Evolutionary conservation across 1,140 invertebrate genomes (phyloP).

Genomic region (Amyelois transitella): DNA sequence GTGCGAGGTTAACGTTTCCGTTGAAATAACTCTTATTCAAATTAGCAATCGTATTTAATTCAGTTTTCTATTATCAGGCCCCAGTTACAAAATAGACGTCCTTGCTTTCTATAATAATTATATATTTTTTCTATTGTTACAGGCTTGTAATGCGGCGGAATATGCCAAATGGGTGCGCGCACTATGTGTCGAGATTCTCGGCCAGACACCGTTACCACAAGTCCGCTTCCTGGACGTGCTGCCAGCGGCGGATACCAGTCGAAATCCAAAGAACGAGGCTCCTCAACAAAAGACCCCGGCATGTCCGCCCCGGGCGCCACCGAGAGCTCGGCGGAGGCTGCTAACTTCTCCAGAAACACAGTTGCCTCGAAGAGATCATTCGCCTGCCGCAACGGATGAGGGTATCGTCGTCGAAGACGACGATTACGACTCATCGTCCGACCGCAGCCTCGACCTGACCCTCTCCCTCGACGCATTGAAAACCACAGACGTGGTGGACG

Average conservation of each 20-base stretch:
- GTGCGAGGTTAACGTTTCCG: constrained; percentile 1
- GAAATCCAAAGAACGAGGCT: constrained; percentile 51
- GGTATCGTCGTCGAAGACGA: constrained; percentile 72
- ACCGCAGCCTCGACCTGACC: constrained; percentile 65
- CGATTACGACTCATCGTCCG: constrained; percentile 72
- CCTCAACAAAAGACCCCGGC: constrained; percentile 37
- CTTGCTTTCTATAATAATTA: constrained; percentile 2
- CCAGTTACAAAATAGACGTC: constrained; percentile 1
- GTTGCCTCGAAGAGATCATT: constrained; percentile 54
- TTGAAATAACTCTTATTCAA: constrained; percentile 8
- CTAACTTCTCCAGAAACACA: constrained; percentile 54
- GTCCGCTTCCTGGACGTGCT: constrained; percentile 64
- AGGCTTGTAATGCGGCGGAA: constrained; percentile 69
- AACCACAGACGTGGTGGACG: constrained; percentile 52
- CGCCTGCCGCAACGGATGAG: constrained; percentile 65
- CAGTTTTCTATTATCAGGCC: constrained; percentile 9
- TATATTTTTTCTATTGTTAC: constrained; percentile 42
- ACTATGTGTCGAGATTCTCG: constrained; percentile 64
- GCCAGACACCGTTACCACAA: constrained; percentile 63
- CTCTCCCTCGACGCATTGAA: constrained; percentile 61
- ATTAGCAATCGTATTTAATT: constrained; percentile 6
- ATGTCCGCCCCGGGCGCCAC: constrained; percentile 57
- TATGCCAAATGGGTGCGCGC: constrained; percentile 65
- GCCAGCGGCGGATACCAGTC: constrained; percentile 49
- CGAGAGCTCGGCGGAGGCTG: constrained; percentile 55